A percentile compares a stretch with the other conserved stretches of the same genome.
phyloP scores from a whole-genome alignment of 2,888 invertebrate genomes.

The Palloptera scutellata region DNA sequence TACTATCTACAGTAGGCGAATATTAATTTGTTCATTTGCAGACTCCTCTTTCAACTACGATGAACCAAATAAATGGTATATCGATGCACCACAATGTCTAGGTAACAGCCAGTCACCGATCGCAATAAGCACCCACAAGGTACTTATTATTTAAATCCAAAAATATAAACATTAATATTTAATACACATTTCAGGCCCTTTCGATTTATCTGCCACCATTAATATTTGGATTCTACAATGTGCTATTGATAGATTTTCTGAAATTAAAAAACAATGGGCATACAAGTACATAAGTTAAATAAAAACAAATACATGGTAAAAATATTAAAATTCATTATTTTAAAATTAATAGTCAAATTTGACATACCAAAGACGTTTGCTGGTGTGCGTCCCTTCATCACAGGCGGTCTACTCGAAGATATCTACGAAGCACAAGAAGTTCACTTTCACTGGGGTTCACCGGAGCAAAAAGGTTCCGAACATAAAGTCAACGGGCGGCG shows the following conservation, averaged over 20 bases:
- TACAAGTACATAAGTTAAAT: slow-evolving; percentile 64
- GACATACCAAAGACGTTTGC: slow-evolving; percentile 46
- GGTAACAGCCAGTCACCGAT: slow-evolving; percentile 73
- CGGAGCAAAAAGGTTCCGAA: slow-evolving; percentile 73
- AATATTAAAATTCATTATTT: not conserved
- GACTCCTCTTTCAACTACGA: slow-evolving; percentile 48
- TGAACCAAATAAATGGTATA: slow-evolving; percentile 65
- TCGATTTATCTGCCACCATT: slow-evolving; percentile 66
- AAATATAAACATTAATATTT: not conserved
- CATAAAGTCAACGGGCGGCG: slow-evolving; percentile 61
- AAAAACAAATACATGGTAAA: not conserved
- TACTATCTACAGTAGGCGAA: no score
- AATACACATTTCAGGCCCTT: slow-evolving; percentile 5
- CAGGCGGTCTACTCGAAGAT: slow-evolving; percentile 46
- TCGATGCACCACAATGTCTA: slow-evolving; percentile 69
- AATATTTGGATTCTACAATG: slow-evolving; percentile 72
- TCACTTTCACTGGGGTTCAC: slow-evolving; percentile 77
- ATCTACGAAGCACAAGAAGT: slow-evolving; percentile 51
- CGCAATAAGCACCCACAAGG: slow-evolving; percentile 47
- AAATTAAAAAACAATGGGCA: slow-evolving; percentile 75
- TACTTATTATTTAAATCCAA: slow-evolving; percentile 35
- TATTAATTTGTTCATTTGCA: not conserved
- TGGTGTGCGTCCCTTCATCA: slow-evolving; percentile 49
- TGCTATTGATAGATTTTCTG: slow-evolving; percentile 69
- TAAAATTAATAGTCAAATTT: slow-evolving; percentile 48